Conservation (phyloP, 2,888 invertebrate species). For the Eupeodes luniger region DNA sequence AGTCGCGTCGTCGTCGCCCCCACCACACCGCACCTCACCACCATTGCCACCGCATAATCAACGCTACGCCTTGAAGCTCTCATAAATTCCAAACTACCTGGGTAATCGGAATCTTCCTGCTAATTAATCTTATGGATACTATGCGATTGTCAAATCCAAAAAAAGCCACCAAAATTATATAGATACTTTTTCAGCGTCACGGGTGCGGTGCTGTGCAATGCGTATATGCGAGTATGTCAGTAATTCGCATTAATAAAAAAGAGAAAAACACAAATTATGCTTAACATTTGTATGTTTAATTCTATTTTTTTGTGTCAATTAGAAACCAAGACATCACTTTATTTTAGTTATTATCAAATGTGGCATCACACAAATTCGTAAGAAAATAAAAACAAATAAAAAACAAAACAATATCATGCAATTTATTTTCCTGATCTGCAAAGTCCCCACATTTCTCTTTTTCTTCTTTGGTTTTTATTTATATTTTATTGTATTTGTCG, state of each 20-base stretch:
- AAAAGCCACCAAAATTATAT: background rate
- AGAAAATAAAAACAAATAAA: slow-evolving; percentile 14
- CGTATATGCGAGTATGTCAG: slow-evolving; percentile 31
- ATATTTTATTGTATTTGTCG: slow-evolving; percentile 30
- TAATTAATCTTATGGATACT: slow-evolving; percentile 57
- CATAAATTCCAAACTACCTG: slow-evolving; percentile 27
- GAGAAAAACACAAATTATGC: slow-evolving; percentile 8
- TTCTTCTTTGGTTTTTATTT: slow-evolving; percentile 27
- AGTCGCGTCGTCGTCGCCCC: too few relatives aligned
- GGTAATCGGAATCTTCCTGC: slow-evolving; percentile 62
- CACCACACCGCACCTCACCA: too few relatives aligned
- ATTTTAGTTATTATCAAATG: slow-evolving; percentile 67
- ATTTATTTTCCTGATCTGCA: slow-evolving; percentile 49
- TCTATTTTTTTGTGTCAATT: slow-evolving; percentile 24
- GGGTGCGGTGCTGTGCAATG: slow-evolving; percentile 20
- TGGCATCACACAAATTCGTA: slow-evolving; percentile 47
- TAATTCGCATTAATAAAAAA: background rate
- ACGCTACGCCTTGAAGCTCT: background rate
- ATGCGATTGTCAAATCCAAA: slow-evolving; percentile 54
- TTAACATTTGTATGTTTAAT: slow-evolving; percentile 28
- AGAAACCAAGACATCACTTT: slow-evolving; percentile 63
- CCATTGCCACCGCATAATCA: too few relatives aligned
- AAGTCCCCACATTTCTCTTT: slow-evolving; percentile 51
- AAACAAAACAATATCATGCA: background rate
- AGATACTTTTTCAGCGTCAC: background rate